Percentiles rank a stretch among this genome's conserved stretches.
Conservation (phyloP, 1,140 invertebrate species). For the Scaptomyza montana region DNA sequence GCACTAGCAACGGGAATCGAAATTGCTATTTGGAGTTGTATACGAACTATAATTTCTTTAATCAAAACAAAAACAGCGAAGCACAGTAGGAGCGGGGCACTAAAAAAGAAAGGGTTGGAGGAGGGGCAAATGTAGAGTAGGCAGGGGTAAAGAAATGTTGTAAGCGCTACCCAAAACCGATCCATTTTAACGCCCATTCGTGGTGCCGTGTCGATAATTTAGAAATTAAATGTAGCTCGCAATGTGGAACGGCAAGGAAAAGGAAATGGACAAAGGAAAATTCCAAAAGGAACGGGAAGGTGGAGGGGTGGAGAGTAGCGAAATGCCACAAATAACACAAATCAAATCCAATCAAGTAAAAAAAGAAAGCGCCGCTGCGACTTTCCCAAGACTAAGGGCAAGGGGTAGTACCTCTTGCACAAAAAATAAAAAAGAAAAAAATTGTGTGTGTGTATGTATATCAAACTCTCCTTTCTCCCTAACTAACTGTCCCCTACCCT, state of each 20-base stretch:
- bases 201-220: conserved; percentile 71
- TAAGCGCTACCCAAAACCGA: conserved; percentile 10
- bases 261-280: conserved; percentile 1
- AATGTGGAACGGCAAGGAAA: conserved; percentile 10
- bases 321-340: conserved; percentile 79
- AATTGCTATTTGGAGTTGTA: not conserved
- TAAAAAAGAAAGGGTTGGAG: not conserved
- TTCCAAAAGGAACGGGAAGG: not conserved
- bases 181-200: conserved; percentile 58
- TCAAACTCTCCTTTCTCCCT: conserved; percentile 4
- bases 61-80: conserved; percentile 77
- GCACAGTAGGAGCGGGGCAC: conserved; percentile 27
- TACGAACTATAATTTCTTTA: conserved; percentile 65
- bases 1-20: conserved; percentile 16
- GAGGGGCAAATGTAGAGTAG: not conserved
- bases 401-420: conserved; percentile 39
- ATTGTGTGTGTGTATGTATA: not conserved
- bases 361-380: conserved; percentile 52
- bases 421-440: not conserved
- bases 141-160: not conserved
- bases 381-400: conserved; percentile 60
- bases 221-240: conserved; percentile 74
- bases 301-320: conserved; percentile 14
- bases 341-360: conserved; percentile 79
- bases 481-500: not conserved